Evolutionary conservation across 1,140 invertebrate species (phyloP).

Genomic region (Drosophila kikkawai): DNA sequence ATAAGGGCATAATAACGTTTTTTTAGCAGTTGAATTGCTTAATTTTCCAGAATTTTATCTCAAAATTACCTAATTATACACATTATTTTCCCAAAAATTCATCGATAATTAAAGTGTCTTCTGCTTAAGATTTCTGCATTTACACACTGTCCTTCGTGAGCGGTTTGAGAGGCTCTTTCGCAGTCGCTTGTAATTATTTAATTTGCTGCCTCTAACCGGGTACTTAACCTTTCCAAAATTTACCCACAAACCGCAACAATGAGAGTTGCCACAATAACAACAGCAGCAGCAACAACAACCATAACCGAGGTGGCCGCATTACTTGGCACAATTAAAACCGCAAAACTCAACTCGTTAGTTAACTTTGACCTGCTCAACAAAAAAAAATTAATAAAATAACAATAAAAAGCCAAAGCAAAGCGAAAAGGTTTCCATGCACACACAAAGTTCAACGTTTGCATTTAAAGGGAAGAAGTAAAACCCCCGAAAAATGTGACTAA

Average conservation of each 20-base stretch:
- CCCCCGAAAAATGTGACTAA: conserved; percentile 43
- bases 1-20: too few species aligned
- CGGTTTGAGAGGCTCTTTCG: conserved; percentile 19
- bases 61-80: too few species aligned
- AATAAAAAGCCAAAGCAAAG: conserved; percentile 5
- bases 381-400: conserved; percentile 4
- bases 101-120: conserved; percentile 9
- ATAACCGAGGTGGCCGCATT: conserved; percentile 62
- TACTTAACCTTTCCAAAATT: conserved; percentile 70
- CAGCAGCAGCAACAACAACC: conserved; percentile 33
- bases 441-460: conserved; percentile 39
- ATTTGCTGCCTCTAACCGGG: conserved; percentile 66
- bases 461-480: conserved; percentile 19
- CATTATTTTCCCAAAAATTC: not conserved
- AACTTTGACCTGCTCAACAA: conserved; percentile 42
- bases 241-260: conserved; percentile 73
- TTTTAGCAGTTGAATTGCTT: too few species aligned
- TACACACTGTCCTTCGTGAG: not conserved
- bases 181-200: conserved; percentile 65
- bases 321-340: conserved; percentile 80
- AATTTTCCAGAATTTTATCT: not conserved
- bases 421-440: conserved; percentile 37
- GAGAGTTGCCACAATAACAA: conserved; percentile 60
- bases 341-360: conserved; percentile 59
- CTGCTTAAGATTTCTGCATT: conserved; percentile 11